Evolutionary conservation across 2,888 invertebrate species (phyloP), one percentile per base, ranked within the genome.

Genomic region (Chrysolina oricalcia): DNA sequence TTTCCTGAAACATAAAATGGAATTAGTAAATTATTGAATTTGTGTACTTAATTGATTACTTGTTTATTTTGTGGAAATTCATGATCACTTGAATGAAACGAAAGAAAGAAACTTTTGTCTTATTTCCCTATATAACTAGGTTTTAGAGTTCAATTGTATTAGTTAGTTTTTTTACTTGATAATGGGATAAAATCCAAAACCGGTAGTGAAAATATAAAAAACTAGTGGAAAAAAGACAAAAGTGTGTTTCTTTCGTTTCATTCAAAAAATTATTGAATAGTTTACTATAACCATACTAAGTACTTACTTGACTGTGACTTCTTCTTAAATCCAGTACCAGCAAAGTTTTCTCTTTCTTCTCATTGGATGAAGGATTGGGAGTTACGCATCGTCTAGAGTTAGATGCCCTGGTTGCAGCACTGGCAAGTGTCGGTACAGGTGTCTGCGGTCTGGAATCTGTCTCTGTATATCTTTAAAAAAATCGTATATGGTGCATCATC

Each of bases 361-460:
- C 84, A 11, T 86, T 82, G 0, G 89, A 89, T 1, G 90, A 88
- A 56, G 93, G 92, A 86, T 95, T 95, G 0, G 95, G 95, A 0
- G 95, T 95, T 35, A 94, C 91, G 83, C 95, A 95, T 82, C 92
- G 83, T 83, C 93, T 88, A 78, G 91, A 86, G 75, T 93, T 90
- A 82, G 95, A 91, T 75, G 94, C 91, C 83, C 94, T 86, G 67
- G 95, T 92, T 87, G 94, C 90, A 81, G 93, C 93, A 85, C 95
- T 95, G 9, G 93, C 93, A 5, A 94, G 90, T 0, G 94, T 95
- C 0, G 95, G 95, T 0, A 95, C 93, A 0, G 96, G 96, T 0
- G 96, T 95, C 78, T 94, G 88, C 0, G 96, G 95, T 27, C 96
- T 90, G 0, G 96, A 96, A 86, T 96, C 96, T 0, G 95, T 96